These are phyloP conservation scores for Mythimna lalbum DNA, from an alignment of 2,888 invertebrate genomes.

Conservation along the genomic window DNA sequence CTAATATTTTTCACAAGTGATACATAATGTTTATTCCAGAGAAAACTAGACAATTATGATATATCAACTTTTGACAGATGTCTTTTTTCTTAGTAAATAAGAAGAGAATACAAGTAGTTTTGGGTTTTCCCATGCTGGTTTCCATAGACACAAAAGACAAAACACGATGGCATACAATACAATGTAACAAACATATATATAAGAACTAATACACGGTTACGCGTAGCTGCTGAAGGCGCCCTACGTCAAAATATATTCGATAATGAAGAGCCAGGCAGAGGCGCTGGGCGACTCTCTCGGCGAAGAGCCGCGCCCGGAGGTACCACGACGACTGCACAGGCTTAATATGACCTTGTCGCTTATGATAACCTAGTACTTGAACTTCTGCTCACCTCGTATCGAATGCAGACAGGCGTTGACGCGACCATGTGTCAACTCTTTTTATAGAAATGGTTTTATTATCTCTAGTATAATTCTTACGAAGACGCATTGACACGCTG, in stretches of 20 bases:
- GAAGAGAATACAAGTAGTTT: background rate
- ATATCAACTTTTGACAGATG: background rate
- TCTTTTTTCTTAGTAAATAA: background rate
- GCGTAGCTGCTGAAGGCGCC: constrained; percentile 98
- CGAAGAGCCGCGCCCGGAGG: constrained; percentile 89
- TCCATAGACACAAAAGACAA: constrained; percentile 49
- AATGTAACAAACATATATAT: constrained; percentile 43
- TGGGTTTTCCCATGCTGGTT: background rate
- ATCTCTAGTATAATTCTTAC: background rate
- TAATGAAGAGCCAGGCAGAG: constrained; percentile 97
- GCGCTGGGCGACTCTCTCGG: constrained; percentile 89
- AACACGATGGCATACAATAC: constrained; percentile 64
- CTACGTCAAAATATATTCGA: constrained; percentile 98
- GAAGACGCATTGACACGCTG: background rate
- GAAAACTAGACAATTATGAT: background rate
- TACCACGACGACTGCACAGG: constrained; percentile 67
- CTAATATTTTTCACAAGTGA: background rate
- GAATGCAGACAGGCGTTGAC: background rate
- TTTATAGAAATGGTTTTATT: background rate
- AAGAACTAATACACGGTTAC: constrained; percentile 56
- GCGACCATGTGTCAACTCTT: background rate
- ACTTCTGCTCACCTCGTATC: background rate
- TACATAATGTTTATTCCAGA: background rate
- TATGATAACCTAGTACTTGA: background rate
- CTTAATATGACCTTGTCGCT: constrained; percentile 66